Evolutionary conservation across 2,113 vertebrate genomes (phyloP).

Genomic region (Phasianus colchicus): DNA sequence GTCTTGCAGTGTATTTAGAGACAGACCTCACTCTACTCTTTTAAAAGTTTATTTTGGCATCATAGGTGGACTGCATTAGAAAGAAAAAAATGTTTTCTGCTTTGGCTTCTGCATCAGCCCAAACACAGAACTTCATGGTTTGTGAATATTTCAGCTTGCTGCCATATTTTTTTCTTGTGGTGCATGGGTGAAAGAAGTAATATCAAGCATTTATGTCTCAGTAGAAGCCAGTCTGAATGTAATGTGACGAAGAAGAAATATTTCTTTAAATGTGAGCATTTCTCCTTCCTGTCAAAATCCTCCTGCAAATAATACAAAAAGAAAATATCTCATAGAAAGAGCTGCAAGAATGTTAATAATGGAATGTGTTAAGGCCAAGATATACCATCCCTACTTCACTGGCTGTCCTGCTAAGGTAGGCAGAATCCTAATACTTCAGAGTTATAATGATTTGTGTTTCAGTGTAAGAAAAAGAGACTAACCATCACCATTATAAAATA

Average conservation of each 20-base stretch:
- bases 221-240: background rate
- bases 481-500: background rate
- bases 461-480: background rate
- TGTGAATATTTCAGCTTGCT: background rate
- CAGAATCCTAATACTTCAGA: background rate
- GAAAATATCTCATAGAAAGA: background rate
- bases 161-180: background rate
- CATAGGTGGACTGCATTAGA: background rate
- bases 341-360: background rate
- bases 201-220: background rate
- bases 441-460: background rate
- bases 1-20: background rate
- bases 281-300: background rate
- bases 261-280: background rate
- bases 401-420: background rate
- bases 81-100: background rate
- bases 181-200: background rate
- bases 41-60: background rate
- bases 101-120: background rate
- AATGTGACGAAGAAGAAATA: background rate
- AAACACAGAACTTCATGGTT: background rate
- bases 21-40: background rate
- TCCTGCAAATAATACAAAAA: background rate
- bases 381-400: background rate
- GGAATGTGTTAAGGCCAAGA: background rate